A percentile compares a stretch with the other conserved stretches of the same genome.
Conservation (phyloP, 2,113 vertebrate species). For the Lethenteron camtschaticum region DNA sequence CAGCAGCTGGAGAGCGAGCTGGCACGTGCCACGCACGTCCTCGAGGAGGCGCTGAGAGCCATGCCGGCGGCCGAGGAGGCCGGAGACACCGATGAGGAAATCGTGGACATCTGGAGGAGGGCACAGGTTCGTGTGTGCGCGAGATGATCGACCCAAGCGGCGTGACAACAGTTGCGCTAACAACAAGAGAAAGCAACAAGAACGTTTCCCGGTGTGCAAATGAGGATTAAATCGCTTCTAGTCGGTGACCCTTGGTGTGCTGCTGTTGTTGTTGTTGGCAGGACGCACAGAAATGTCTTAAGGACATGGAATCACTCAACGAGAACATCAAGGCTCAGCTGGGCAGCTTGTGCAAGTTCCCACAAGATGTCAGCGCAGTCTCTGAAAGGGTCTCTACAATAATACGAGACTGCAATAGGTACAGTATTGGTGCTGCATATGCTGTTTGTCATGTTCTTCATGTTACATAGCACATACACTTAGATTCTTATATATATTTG, state of each 20-base stretch:
- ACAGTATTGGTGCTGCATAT: conserved; percentile 7
- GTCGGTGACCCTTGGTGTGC: conserved; percentile 6
- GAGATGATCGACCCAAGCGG: too few species aligned
- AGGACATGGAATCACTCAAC: conserved; percentile 48
- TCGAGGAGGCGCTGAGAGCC: conserved; percentile 32
- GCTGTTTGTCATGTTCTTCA: too few species aligned
- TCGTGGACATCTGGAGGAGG: conserved; percentile 45
- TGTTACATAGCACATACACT: too few species aligned
- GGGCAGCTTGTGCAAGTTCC: conserved; percentile 73
- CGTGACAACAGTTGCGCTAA: too few species aligned
- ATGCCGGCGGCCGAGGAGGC: conserved; percentile 35
- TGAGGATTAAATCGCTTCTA: too few species aligned
- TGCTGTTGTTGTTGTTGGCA: conserved; percentile 18
- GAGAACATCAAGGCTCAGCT: conserved; percentile 68
- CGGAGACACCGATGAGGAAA: conserved; percentile 42
- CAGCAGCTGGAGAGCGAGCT: conserved; percentile 39
- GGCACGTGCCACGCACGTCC: conserved; percentile 25
- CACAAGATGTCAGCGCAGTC: conserved; percentile 50
- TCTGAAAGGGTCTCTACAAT: conserved; percentile 59
- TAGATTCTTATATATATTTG: too few species aligned
- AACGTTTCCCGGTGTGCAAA: too few species aligned
- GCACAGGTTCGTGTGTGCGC: conserved; percentile 32
- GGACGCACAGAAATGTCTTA: conserved; percentile 47
- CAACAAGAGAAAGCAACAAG: too few species aligned
- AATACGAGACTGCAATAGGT: conserved; percentile 94